Evolutionary conservation across 2,888 invertebrate species (phyloP).

Genomic region (Trissoscelio sp.): DNA sequence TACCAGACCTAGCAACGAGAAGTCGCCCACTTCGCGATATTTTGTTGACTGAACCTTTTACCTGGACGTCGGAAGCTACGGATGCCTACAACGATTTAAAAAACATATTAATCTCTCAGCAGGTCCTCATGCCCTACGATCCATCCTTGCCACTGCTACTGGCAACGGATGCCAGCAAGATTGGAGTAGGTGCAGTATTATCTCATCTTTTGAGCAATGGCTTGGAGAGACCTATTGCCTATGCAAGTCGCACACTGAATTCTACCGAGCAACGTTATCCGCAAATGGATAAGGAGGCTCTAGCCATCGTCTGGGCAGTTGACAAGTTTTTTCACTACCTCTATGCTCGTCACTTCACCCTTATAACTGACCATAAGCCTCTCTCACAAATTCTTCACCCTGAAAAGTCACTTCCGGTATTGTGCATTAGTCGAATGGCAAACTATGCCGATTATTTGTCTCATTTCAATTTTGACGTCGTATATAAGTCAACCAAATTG

Average conservation of each 20-base stretch:
- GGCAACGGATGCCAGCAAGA: constrained; percentile 15
- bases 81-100: neutral
- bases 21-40: neutral
- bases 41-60: neutral
- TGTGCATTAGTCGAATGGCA: constrained; percentile 51
- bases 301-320: constrained; percentile 5
- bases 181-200: neutral
- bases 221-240: constrained; percentile 26
- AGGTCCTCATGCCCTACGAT: constrained; percentile 2
- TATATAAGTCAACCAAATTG: constrained; percentile 28
- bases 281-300: constrained; percentile 20
- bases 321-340: neutral
- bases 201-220: neutral
- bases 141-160: constrained; percentile 12
- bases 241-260: constrained; percentile 3
- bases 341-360: too few relatives aligned
- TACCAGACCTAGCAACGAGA: neutral
- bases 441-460: constrained; percentile 48
- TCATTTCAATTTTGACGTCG: constrained; percentile 33
- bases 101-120: neutral
- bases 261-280: constrained; percentile 33
- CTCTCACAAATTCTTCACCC: too few relatives aligned
- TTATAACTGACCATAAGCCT: constrained; percentile 1
- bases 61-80: neutral
- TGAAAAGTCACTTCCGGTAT: too few relatives aligned